Conservation (phyloP, 2,888 invertebrate genomes). For the Hylaea fasciaria region DNA sequence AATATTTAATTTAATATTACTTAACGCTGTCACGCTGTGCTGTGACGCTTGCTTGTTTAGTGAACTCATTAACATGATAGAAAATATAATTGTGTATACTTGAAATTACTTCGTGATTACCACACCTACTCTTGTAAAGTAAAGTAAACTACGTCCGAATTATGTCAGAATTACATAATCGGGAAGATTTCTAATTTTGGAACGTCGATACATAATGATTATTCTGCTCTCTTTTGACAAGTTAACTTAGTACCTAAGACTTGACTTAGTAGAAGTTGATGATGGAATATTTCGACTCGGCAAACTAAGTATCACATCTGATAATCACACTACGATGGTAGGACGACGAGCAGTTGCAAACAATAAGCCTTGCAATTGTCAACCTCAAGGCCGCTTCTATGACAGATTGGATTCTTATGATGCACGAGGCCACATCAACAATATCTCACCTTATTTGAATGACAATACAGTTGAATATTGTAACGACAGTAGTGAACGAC, state of each 20-base stretch:
- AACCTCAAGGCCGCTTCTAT: slow-evolving; percentile 53
- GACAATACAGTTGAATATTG: slow-evolving; percentile 29
- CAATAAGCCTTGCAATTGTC: slow-evolving; percentile 54
- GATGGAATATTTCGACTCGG: too few species aligned
- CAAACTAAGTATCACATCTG: neutral
- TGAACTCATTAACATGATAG: slow-evolving; percentile 8
- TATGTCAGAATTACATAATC: too few species aligned
- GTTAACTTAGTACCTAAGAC: too few species aligned
- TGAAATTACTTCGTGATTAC: too few species aligned
- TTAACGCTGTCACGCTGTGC: slow-evolving; percentile 5
- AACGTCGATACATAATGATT: too few species aligned
- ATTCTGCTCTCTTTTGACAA: too few species aligned
- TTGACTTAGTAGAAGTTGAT: too few species aligned
- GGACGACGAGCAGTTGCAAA: slow-evolving; percentile 44
- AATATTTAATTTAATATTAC: slow-evolving; percentile 26
- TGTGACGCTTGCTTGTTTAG: slow-evolving; percentile 13
- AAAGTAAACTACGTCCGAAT: too few species aligned
- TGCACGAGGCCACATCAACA: slow-evolving; percentile 43
- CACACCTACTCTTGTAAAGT: too few species aligned
- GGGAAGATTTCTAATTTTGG: too few species aligned
- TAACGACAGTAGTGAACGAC: slow-evolving; percentile 6
- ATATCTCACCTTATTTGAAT: slow-evolving; percentile 31
- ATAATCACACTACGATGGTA: slow-evolving; percentile 31
- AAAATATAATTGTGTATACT: too few species aligned
- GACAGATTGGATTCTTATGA: slow-evolving; percentile 55